Evolutionary conservation across 2,113 vertebrate species (phyloP), one percentile per base, ranked within the genome.

Genomic region (Podarcis raffonei): DNA sequence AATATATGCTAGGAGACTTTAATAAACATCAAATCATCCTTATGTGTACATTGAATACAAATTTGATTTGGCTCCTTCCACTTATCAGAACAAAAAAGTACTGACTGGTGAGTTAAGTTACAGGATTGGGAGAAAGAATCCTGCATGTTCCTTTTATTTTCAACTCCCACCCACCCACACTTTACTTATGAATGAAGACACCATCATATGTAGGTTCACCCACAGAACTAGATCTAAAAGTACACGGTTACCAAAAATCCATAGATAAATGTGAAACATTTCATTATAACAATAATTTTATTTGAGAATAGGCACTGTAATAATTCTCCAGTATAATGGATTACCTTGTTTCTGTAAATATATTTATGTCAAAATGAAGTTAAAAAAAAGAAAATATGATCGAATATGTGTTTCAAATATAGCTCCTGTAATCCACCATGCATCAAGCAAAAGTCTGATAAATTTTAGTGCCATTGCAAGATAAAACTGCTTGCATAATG

Each of bases 381-480:
- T 74, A 35, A 74, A 74, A 20, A 72, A 2, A 72, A 53, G 77
- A 30, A 80, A 83, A 37, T 68, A 35, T 20, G 62, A 69, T 77
- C 22, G 7, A 62, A 30, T 11, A 7, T 48, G 62, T 69, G 62
- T 68, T 68, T n/a, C 37, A 68, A 79, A 65, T 77, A 66, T 18
- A 30, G 2, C 16, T 78, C 16, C 20, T 78, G 35, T 6, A 68
- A 86, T 68, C 75, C 66, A 84, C 22, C 39, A 9, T 53, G 62
- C 39, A 9, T 83, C 8, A 53, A 53, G 39, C 5, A 42, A 42
- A 81, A 81, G 30, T 23, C 48, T 53, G 3, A 76, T n/a, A 42
- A n/a, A 32, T 42, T 86, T 78, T 86, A 86, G 75, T 62, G 68
- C 59, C 85, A 68, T 8, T n/a, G 39, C 59, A 86, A 78, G 37